A percentile compares a stretch with the other conserved stretches of the same genome.
phyloP scores from a whole-genome alignment of 2,888 invertebrate species.

The Lucinisca nassula region DNA sequence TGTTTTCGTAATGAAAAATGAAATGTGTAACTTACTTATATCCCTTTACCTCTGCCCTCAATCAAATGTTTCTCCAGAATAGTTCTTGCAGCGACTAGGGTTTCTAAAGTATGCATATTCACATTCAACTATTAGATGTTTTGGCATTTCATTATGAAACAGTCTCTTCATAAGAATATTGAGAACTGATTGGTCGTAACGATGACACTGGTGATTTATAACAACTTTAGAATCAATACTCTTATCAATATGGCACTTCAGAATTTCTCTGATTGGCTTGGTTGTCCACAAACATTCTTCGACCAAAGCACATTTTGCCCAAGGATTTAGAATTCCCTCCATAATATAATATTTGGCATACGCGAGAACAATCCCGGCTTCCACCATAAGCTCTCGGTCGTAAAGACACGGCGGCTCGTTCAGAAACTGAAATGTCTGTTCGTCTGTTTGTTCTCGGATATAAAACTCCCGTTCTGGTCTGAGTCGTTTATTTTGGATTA shows the following conservation, averaged over 20 bases:
- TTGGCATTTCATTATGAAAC: not conserved
- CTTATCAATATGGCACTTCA: not conserved
- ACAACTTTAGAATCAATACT: not conserved
- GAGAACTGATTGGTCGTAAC: not conserved
- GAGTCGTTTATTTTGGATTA: not conserved
- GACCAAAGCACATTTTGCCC: not conserved
- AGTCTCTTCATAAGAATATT: not conserved
- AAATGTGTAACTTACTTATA: no score
- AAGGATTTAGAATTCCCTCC: not conserved
- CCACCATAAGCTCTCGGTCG: not conserved
- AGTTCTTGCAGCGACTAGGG: not conserved
- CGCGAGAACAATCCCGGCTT: not conserved
- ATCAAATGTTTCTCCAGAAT: not conserved
- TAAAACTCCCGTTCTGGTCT: not conserved
- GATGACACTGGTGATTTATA: not conserved
- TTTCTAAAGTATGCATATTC: not conserved
- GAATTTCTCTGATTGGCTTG: not conserved
- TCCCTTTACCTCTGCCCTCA: no score
- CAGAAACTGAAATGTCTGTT: not conserved
- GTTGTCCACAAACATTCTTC: not conserved
- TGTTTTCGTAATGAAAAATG: no score
- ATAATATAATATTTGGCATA: not conserved
- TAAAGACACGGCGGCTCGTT: not conserved
- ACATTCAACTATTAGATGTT: not conserved
- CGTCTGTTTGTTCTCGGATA: not conserved